Percentiles rank a stretch among this genome's conserved stretches.
These are phyloP conservation scores for Atrina japonica DNA, from an alignment of 2,888 invertebrate species.

Conservation along the genomic window DNA sequence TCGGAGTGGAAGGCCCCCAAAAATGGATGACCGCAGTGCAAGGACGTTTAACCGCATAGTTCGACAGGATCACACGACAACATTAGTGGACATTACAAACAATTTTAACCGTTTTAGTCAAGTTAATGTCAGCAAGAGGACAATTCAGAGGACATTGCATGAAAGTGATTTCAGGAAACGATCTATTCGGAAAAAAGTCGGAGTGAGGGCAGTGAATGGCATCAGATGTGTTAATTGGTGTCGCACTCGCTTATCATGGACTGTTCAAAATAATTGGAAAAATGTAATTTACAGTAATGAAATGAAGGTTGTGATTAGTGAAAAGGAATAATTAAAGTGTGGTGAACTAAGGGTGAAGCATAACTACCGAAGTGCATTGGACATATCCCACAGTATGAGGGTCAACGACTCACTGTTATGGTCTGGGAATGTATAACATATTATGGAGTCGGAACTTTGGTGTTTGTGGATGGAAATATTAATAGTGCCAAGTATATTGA, in stretches of 20 bases:
- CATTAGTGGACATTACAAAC: slow-evolving; percentile 1
- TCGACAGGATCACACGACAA: neutral
- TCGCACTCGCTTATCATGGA: neutral
- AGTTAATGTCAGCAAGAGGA: neutral
- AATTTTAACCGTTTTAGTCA: neutral
- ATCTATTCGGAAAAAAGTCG: neutral
- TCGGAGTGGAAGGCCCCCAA: too few species aligned
- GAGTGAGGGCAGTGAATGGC: neutral
- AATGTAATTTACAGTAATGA: slow-evolving; percentile 6
- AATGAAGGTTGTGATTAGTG: slow-evolving; percentile 1
- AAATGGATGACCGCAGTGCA: too few species aligned
- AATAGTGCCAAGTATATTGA: slow-evolving; percentile 4
- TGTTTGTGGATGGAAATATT: slow-evolving; percentile 6
- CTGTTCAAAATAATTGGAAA: neutral
- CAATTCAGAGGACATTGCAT: neutral
- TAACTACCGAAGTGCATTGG: neutral
- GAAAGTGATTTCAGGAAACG: neutral
- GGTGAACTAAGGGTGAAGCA: neutral
- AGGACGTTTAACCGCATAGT: too few species aligned
- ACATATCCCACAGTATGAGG: neutral
- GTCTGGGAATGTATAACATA: neutral
- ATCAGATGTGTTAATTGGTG: neutral
- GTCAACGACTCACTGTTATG: neutral
- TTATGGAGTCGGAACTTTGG: slow-evolving; percentile 4
- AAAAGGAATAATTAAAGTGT: neutral